Conservation (phyloP, 2,113 vertebrate species). For the Paradoxurus hermaphroditus region DNA sequence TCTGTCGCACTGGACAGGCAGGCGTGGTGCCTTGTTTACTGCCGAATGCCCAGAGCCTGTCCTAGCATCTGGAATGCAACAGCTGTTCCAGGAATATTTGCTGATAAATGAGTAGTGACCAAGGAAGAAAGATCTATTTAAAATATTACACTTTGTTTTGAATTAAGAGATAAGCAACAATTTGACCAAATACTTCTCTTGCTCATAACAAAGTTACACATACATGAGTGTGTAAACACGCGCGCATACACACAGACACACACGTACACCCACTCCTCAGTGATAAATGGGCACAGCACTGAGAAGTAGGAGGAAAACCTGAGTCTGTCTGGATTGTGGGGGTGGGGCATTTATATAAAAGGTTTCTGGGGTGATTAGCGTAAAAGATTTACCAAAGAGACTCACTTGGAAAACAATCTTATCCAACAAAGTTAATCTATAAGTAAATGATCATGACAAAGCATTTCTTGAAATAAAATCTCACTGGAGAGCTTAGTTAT, state of each 20-base stretch:
- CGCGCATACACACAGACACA: rapidly evolving
- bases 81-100: neutral
- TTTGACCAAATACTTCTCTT: neutral
- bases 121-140: neutral
- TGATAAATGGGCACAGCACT: neutral
- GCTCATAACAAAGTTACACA: neutral
- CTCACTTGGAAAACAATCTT: neutral
- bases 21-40: neutral
- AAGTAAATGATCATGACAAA: neutral
- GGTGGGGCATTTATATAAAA: neutral
- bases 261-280: neutral
- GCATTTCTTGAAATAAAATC: constrained; percentile 17
- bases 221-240: neutral
- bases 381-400: neutral
- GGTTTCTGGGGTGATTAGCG: neutral
- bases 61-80: neutral
- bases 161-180: neutral
- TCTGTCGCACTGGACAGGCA: neutral
- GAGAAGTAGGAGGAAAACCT: neutral
- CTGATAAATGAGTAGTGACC: neutral
- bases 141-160: neutral
- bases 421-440: neutral
- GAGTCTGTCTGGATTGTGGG: neutral
- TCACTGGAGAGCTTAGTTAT: neutral
- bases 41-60: neutral